Base-by-base conservation (phyloP, 2,113 vertebrate species). In the Percina caprodes region DNA sequence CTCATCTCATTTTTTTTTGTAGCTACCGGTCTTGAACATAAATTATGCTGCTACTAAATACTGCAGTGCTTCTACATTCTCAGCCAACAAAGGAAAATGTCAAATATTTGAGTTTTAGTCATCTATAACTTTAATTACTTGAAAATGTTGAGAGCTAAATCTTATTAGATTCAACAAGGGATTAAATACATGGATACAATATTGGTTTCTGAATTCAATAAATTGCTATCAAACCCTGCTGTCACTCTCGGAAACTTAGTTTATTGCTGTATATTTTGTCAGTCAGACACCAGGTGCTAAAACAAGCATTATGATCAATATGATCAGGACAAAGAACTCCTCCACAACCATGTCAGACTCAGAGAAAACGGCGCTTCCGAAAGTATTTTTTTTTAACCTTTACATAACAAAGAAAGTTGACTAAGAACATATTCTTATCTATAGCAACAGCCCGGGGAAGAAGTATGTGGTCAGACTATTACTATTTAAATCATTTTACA, bases 321-420 rank as follows among this genome's bases (percentile, higher is more conserved):
- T 8, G 6, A 65, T 73, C 45, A 12, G 23, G 16, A 33, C 24
- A 12, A 56, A 67, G 5, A 67, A 42, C 48, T 71, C 75, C 63
- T 59, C 65, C 80, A 67, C 55, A 69, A 30, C 49, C 60, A 15
- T 55, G 51, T 76, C 26, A 26, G 39, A 69, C 21, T 74, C 15
- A 51, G 66, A 71, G 30, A 58, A 54, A 39, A 26, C 23, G 23
- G 52, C 4, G 0, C 72, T 49, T 75, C 42, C 62, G 13, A 82
- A 46, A 61, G 39, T 62, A 52, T 39, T 61, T 56, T 69, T 69
- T 80, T 77, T 63, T 82, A 59, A 82, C 79, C 48, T 80, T 86
- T 86, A 82, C 33, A 71, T 82, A 90, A 85, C 67, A 79, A 68
- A 65, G 72, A 4, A 56, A 56, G 74, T 84, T 81, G 70, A 79